Conservation (phyloP, 2,888 invertebrate species). For the Leistus spinibarbis region DNA sequence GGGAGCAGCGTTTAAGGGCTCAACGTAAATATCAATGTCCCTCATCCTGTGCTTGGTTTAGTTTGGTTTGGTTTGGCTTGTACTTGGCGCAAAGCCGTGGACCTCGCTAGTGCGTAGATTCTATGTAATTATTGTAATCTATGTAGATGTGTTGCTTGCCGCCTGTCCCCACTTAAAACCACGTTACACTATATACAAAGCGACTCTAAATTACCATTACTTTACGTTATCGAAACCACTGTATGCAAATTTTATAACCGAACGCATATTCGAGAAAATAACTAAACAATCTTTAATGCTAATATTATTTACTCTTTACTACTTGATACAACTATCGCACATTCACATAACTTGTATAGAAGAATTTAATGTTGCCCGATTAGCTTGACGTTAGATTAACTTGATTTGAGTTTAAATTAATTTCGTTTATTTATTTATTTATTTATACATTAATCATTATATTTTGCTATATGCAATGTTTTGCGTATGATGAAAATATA, state of each 20-base stretch:
- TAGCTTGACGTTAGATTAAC: too few species aligned
- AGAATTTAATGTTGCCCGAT: too few species aligned
- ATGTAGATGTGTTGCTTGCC: slow-evolving; percentile 23
- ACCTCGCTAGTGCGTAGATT: slow-evolving; percentile 22
- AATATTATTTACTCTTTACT: too few species aligned
- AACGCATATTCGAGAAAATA: background rate
- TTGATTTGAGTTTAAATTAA: too few species aligned
- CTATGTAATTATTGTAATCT: slow-evolving; percentile 36
- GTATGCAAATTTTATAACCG: slow-evolving; percentile 41
- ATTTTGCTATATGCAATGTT: too few species aligned
- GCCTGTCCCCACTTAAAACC: slow-evolving; percentile 14
- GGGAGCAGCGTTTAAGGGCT: slow-evolving; percentile 10
- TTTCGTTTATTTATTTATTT: too few species aligned
- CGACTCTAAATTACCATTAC: slow-evolving; percentile 41
- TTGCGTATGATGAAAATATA: too few species aligned
- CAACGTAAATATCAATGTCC: slow-evolving; percentile 25
- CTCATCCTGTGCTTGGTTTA: too few species aligned
- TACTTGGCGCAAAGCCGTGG: background rate
- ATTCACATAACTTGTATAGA: too few species aligned
- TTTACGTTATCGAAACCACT: slow-evolving; percentile 41
- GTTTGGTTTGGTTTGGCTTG: background rate
- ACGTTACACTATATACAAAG: slow-evolving; percentile 26
- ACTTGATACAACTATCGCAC: background rate
- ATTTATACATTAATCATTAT: too few species aligned
- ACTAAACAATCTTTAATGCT: background rate